Evolutionary conservation across 2,888 invertebrate species (phyloP).

Genomic region (Plebejus argus): DNA sequence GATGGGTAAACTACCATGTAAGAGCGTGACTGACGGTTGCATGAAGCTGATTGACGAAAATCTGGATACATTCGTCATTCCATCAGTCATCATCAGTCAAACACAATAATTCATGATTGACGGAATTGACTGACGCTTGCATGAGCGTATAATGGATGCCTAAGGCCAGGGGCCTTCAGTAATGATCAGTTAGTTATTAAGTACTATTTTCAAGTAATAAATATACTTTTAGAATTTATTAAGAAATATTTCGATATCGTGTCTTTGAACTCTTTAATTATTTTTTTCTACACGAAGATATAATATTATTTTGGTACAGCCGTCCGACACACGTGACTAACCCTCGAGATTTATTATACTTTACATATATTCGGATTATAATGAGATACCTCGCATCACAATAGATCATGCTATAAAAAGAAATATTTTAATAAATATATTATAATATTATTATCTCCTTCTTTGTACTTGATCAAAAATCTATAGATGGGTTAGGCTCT

Average conservation of each 20-base stretch:
- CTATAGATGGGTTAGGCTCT: background rate
- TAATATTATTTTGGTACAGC: constrained; percentile 1
- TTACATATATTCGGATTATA: constrained; percentile 11
- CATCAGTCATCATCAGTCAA: no score
- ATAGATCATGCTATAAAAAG: background rate
- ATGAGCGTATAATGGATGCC: no score
- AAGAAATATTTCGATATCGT: background rate
- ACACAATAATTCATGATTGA: no score
- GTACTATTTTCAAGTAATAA: no score
- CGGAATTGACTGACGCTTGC: no score
- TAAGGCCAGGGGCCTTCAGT: background rate
- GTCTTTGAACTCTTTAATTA: background rate
- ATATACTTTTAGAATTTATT: no score
- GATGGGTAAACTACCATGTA: no score
- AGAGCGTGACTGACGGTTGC: no score
- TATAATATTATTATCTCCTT: background rate
- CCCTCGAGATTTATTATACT: constrained; percentile 2
- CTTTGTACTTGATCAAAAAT: background rate
- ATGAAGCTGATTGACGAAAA: no score
- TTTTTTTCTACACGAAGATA: background rate
- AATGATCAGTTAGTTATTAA: no score
- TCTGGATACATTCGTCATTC: no score
- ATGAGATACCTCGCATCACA: constrained; percentile 10
- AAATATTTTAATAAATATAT: background rate
- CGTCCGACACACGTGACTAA: constrained; percentile 10